Evolutionary conservation across 2,888 invertebrate species (phyloP).

Genomic region (Caenorhabditis sp.): DNA sequence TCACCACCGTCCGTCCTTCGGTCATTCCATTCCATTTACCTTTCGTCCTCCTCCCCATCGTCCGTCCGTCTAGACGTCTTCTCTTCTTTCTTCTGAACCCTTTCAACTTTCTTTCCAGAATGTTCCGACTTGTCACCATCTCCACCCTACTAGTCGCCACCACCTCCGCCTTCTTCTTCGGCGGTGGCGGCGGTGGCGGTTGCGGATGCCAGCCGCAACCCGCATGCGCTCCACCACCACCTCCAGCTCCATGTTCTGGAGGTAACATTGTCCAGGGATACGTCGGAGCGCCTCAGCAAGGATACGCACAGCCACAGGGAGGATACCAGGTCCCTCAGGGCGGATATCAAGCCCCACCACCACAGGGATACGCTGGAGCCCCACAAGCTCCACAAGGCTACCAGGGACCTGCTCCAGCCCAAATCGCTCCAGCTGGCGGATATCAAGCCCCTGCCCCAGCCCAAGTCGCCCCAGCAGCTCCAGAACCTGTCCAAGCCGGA

Average conservation of each 20-base stretch:
- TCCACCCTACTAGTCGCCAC: constrained; percentile 43
- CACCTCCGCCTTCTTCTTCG: constrained; percentile 65
- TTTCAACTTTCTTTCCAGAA: constrained; percentile 38
- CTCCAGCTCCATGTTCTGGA: constrained; percentile 59
- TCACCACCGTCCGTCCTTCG: not conserved
- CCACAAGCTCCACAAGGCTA: constrained; percentile 23
- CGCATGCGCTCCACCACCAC: constrained; percentile 55
- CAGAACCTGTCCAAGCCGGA: constrained; percentile 20
- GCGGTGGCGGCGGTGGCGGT: constrained; percentile 58
- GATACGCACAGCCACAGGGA: constrained; percentile 29
- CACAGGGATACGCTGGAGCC: no score
- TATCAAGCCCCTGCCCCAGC: constrained; percentile 17
- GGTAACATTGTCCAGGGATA: constrained; percentile 58
- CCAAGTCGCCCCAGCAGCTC: constrained; percentile 27
- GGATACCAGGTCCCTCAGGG: constrained; percentile 27
- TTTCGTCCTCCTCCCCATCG: no score
- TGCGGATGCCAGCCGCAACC: constrained; percentile 63
- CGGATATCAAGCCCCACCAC: constrained; percentile 32
- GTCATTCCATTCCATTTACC: constrained; percentile 6
- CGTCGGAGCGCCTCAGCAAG: constrained; percentile 50
- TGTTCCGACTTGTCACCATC: constrained; percentile 58
- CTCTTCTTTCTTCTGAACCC: constrained; percentile 4
- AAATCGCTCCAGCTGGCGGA: no score
- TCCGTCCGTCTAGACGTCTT: no score
- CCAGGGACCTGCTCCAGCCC: constrained; percentile 22